phyloP scores from a whole-genome alignment of 2,113 vertebrate genomes.

The Alouatta palliata region DNA sequence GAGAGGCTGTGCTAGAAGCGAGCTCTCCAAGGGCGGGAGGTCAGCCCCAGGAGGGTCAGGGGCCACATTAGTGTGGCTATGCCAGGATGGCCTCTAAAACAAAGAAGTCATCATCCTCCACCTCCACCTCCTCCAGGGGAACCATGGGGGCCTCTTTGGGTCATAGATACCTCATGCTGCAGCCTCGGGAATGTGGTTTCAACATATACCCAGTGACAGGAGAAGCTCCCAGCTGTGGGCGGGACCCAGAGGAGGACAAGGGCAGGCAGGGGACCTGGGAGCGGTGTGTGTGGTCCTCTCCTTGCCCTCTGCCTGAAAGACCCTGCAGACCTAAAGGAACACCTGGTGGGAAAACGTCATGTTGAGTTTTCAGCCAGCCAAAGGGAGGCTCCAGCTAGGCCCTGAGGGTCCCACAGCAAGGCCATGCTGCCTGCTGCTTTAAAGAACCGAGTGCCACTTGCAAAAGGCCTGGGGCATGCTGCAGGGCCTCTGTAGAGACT shows the following conservation, averaged over 20 bases:
- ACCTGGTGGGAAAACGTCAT: not conserved
- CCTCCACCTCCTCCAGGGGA: too few relatives aligned
- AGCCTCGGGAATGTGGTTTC: rapidly evolving
- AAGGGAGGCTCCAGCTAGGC: rapidly evolving
- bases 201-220: not conserved
- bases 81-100: too few relatives aligned
- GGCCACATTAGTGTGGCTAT: not conserved
- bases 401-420: not conserved
- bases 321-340: rapidly evolving
- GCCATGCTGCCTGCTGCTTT: not conserved
- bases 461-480: not conserved
- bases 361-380: not conserved
- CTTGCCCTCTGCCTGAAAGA: rapidly evolving
- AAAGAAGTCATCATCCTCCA: not conserved
- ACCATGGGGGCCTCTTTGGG: too few relatives aligned
- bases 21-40: too few relatives aligned
- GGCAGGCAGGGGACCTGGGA: rapidly evolving
- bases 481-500: too few relatives aligned
- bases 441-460: not conserved
- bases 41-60: not conserved
- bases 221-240: rapidly evolving
- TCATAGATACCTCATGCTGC: not conserved
- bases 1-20: not conserved
- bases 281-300: too few relatives aligned
- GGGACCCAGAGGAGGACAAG: not conserved